Conservation (phyloP, 1,140 invertebrate species). For the Drosophila persimilis region DNA sequence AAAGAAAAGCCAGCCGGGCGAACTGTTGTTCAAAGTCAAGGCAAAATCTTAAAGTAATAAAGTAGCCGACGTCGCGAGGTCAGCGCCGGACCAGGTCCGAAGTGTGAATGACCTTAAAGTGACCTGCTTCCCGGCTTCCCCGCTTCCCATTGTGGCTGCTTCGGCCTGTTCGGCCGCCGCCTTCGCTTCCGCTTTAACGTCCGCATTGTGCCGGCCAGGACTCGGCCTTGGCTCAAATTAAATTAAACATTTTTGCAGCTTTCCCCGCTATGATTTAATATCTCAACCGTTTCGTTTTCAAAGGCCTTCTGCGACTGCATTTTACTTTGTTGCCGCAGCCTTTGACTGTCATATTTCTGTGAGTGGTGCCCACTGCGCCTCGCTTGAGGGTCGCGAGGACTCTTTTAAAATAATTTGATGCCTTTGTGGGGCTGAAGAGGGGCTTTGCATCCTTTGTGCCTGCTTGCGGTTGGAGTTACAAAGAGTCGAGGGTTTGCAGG, state of each 20-base stretch:
- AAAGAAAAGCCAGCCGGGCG: slow-evolving; percentile 61
- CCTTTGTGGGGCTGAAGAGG: slow-evolving; percentile 54
- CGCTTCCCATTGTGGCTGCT: slow-evolving; percentile 19
- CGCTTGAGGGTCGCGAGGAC: slow-evolving; percentile 32
- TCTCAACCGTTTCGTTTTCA: slow-evolving; percentile 2
- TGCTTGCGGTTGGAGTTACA: slow-evolving; percentile 17
- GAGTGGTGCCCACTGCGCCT: slow-evolving; percentile 8
- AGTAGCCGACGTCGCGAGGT: slow-evolving; percentile 70
- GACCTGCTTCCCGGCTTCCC: slow-evolving; percentile 56
- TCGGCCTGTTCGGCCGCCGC: slow-evolving; percentile 10
- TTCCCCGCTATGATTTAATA: slow-evolving; percentile 4
- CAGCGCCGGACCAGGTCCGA: slow-evolving; percentile 43
- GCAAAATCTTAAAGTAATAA: slow-evolving; percentile 81
- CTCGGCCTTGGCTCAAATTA: slow-evolving; percentile 70
- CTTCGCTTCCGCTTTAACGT: slow-evolving; percentile 21
- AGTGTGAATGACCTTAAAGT: slow-evolving; percentile 79
- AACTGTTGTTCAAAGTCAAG: slow-evolving; percentile 81
- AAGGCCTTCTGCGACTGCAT: slow-evolving; percentile 10
- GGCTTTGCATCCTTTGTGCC: slow-evolving; percentile 39
- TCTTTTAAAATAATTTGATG: slow-evolving; percentile 68
- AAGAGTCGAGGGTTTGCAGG: slow-evolving; percentile 12
- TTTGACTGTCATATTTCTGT: slow-evolving; percentile 48
- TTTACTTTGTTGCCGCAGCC: slow-evolving; percentile 29
- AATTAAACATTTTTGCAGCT: slow-evolving; percentile 60
- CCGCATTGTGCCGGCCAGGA: slow-evolving; percentile 29